Base-by-base conservation (phyloP, 1,140 invertebrate species). In the Tachypleus tridentatus region DNA sequence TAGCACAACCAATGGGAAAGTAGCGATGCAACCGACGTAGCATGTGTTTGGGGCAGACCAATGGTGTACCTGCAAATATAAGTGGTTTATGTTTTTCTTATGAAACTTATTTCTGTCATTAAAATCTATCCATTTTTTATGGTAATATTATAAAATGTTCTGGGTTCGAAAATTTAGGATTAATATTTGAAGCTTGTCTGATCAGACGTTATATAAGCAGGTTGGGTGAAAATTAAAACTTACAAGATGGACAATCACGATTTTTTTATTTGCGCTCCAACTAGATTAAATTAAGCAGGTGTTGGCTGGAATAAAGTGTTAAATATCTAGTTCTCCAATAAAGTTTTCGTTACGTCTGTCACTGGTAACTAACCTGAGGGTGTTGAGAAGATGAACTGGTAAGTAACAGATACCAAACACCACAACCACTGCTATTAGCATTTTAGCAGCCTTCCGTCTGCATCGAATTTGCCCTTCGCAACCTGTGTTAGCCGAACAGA, bases 321-420 rank as follows among this genome's bases (percentile, higher is more conserved):
- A 29, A 29, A 29, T 29, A 29, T 29, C 29, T 29, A 29, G 29
- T 29, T 29, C 29, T 29, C 29, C 29, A 29, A 29, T 29, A 29
- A 29, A 29, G 29, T 29, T 29, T 29, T 29, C n/a, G 29, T 29
- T 2, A 29, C 29, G 29, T 29, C 29, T 60, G 51, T 47, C 49
- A 54, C 50, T n/a, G 53, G 56, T 54, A 58, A 62, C 50, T 72
- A 81, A 93, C 90, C 88, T 86, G 50, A 93, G 77, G 56, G 93
- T 83, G 63, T 83, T 86, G 10, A 92, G 77, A 3, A 93, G 76
- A 78, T 94, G 89, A 3, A 95, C 88, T 1, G 91, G 91, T 70
- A 93, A 84, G 74, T 91, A 93, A 77, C 90, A 94, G 53, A 91
- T 78, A n/a, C 85, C 89, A 75, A 95, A 96, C 83, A 93, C 89